These are phyloP conservation scores for Chiloscyllium punctatum DNA, from an alignment of 2,797 vertebrate genomes.

Conservation along the genomic window DNA sequence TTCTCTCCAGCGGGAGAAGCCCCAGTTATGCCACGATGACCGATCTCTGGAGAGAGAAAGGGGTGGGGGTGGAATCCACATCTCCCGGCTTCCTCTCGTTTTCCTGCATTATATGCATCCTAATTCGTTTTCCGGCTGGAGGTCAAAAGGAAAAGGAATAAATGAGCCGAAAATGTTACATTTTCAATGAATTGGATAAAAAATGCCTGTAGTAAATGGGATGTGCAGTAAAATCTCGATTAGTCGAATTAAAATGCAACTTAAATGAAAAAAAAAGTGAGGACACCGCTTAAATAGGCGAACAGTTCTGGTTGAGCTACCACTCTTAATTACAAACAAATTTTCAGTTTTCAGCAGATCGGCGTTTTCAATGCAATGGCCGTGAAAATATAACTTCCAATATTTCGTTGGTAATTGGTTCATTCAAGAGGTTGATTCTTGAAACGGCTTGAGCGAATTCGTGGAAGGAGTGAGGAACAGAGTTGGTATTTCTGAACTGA, in stretches of 20 bases:
- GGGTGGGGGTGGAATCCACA: neutral
- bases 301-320: neutral
- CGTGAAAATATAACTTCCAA: neutral
- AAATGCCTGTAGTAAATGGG: neutral
- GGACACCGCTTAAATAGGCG: neutral
- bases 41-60: neutral
- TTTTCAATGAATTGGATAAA: neutral
- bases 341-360: neutral
- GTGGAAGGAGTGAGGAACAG: neutral
- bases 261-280: neutral
- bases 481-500: neutral
- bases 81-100: neutral
- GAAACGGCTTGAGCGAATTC: neutral
- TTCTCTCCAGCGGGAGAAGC: neutral
- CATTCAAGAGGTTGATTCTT: neutral
- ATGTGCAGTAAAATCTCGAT: neutral
- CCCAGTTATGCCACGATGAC: neutral
- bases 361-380: neutral
- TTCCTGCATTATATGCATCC: neutral
- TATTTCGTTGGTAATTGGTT: neutral
- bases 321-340: neutral
- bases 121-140: neutral
- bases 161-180: neutral
- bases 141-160: neutral
- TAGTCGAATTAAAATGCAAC: neutral